Conservation (phyloP, 1,140 invertebrate species). For the Calosoma granatense region DNA sequence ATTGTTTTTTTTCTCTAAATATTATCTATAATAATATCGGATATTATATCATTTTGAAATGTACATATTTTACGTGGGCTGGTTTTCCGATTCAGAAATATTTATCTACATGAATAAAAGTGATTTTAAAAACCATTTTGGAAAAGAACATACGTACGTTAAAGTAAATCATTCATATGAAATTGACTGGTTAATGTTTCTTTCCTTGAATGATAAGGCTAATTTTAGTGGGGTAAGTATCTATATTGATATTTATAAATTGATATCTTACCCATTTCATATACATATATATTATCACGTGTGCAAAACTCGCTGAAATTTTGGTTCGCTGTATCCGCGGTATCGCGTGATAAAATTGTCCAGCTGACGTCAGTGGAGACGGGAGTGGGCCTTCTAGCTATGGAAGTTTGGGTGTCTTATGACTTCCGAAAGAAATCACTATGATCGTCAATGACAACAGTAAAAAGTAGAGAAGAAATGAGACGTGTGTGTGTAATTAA, state of each 20-base stretch:
- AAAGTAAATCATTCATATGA: slow-evolving; percentile 95
- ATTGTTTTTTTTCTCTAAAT: no score
- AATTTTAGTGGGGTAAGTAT: slow-evolving; percentile 64
- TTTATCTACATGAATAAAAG: slow-evolving; percentile 69
- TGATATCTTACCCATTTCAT: neutral
- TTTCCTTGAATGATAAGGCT: slow-evolving; percentile 72
- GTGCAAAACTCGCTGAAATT: no score
- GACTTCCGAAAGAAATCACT: no score
- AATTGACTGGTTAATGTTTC: slow-evolving; percentile 88
- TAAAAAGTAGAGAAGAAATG: no score
- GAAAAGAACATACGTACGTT: slow-evolving; percentile 79
- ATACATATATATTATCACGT: no score
- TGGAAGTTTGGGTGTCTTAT: no score
- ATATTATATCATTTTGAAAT: slow-evolving; percentile 17
- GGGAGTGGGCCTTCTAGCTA: no score
- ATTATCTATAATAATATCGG: neutral
- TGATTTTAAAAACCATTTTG: slow-evolving; percentile 67
- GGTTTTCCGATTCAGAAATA: slow-evolving; percentile 76
- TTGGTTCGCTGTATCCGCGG: no score
- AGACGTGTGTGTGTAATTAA: no score
- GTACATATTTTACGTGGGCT: slow-evolving; percentile 87
- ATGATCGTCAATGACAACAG: no score
- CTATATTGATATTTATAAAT: neutral
- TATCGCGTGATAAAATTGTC: no score
- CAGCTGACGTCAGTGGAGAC: no score